Base-by-base conservation (phyloP, 2,797 vertebrate species). In the Coendou prehensilis region DNA sequence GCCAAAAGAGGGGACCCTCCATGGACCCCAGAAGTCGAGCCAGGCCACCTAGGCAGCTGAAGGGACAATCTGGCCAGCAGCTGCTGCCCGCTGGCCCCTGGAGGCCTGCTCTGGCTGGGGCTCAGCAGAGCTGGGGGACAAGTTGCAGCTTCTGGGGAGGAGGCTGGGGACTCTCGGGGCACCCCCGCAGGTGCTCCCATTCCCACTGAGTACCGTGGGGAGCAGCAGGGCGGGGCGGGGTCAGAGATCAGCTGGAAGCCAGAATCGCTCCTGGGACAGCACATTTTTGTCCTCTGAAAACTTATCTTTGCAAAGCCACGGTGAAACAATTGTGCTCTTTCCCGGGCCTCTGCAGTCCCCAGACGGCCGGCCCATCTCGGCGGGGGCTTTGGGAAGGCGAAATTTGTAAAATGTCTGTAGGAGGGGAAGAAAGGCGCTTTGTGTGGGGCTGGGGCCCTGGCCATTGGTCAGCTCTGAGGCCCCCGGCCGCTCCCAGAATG, bases 371-470 rank as follows among this genome's bases (percentile, higher is more conserved):
- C 98, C 98, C 97, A 98, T 98, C 98, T 98, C 1, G 87, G 97
- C 83, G 97, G 98, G 97, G 96, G 98, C 98, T 98, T 98, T 78
- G 97, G 94, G 98, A 98, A 98, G 98, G 97, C 95, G 98, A 98
- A 98, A 99, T 99, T 98, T 98, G 98, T 98, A 98, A 98, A 99
- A 98, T 98, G 99, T 98, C 98, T 98, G 99, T 99, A 98, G 99
- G 99, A 99, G 99, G 99, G 98, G 98, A 99, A 99, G 99, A 99
- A 99, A 99, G 99, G 98, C 98, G 99, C 99, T 99, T 99, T 99
- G 99, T 99, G 98, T 98, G 96, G 97, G 98, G 95, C 98, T 61
- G 98, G 98, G 98, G 98, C 98, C 97, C 98, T 98, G 97, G 99
- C 98, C 98, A 99, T 99, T 99, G 99, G 99, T 98, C 98, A 98